Conservation (phyloP, 2,797 vertebrate genomes). For the Rhincodon typus region DNA sequence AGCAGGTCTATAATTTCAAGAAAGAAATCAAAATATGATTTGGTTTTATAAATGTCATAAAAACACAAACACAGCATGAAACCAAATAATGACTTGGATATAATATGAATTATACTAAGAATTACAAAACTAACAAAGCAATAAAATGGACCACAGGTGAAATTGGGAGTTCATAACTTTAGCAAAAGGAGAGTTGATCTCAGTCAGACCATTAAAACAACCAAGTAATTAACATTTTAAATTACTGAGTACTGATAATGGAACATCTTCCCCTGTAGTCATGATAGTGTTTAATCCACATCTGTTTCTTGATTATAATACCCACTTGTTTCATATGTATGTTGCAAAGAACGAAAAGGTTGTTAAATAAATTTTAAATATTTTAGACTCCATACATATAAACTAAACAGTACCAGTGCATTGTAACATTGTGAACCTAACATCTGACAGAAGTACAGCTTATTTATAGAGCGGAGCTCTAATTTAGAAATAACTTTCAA, state of each 20-base stretch:
- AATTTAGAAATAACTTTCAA: not conserved
- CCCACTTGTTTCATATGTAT: not conserved
- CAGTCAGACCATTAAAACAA: not conserved
- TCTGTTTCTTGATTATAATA: not conserved
- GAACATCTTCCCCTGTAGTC: not conserved
- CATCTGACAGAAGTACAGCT: too few species aligned
- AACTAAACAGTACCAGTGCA: not conserved
- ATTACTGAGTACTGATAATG: not conserved
- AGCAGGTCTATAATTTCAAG: not conserved
- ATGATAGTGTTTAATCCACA: not conserved
- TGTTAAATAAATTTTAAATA: not conserved
- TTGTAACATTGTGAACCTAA: not conserved
- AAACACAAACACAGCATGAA: not conserved
- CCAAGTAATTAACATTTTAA: not conserved
- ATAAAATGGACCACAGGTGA: not conserved
- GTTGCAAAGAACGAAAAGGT: not conserved
- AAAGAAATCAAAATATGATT: not conserved
- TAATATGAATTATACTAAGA: not conserved
- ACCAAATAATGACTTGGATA: not conserved
- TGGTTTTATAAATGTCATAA: not conserved
- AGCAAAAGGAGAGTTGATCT: not conserved
- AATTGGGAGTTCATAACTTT: not conserved
- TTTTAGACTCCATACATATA: not conserved
- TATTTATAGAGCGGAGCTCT: not conserved
- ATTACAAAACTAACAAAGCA: not conserved